Base-by-base conservation (phyloP, 1,140 invertebrate genomes). In the Bradysia coprophila region DNA sequence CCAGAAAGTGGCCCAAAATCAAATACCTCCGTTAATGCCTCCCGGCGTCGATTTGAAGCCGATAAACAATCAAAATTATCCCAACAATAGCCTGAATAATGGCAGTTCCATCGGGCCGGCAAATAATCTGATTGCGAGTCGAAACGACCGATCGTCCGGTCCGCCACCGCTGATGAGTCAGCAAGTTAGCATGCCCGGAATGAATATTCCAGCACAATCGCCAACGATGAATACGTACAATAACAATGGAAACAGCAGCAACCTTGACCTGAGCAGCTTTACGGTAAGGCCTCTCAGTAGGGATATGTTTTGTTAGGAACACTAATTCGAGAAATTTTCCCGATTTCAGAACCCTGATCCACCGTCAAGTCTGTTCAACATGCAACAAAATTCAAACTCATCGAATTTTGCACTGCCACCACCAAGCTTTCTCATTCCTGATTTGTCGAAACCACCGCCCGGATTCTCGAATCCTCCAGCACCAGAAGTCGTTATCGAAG, bases 361-460 rank as follows among this genome's bases (percentile, higher is more conserved):
- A 41, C 13, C 32, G 16, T 18, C 40, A 43, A 16, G 13, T 34
- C 18, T 16, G 11, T 15, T 34, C 4, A n/a, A n/a, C n/a, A n/a
- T n/a, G n/a, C n/a, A n/a, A n/a, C n/a, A n/a, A 5, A 4, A n/a
- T 28, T 9, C 40, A 31, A n/a, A 13, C 15, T 18, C 31, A 10
- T 15, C 4, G 16, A 20, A 42, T 38, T 42, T 39, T 36, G 66
- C 55, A 45, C 56, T 51, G 10, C 56, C 61, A 20, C 52, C 61
- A 21, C 61, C 55, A 2, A 69, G 62, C 44, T 66, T 71, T 43
- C 66, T 67, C 24, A 53, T 88, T 53, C 82, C 82, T 22, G 84
- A 89, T 64, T 73, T 89, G 49, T 83, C 78, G 24, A 83, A 82
- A 52, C 86, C 85, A 5, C 86, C 86, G 1, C 84, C 83, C 18